phyloP scores from a whole-genome alignment of 2,797 vertebrate species.

The Lagorchestes hirsutus region DNA sequence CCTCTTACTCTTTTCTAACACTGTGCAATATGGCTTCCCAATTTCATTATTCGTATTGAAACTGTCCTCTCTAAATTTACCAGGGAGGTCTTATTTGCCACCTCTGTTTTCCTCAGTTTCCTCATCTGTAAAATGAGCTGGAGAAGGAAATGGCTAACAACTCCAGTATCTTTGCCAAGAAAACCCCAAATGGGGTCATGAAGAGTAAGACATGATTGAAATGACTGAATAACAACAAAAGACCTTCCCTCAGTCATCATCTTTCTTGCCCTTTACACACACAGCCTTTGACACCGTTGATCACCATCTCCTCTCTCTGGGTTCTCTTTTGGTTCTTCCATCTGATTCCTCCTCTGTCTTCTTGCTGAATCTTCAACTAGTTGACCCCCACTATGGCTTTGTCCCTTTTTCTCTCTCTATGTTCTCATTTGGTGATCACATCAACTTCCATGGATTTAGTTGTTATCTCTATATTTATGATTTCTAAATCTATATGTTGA shows the following conservation, averaged over 20 bases:
- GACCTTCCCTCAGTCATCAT: neutral
- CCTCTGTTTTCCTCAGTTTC: neutral
- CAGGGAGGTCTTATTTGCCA: neutral
- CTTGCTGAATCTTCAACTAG: neutral
- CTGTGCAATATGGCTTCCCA: neutral
- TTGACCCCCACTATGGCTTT: neutral
- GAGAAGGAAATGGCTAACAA: neutral
- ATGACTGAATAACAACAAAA: neutral
- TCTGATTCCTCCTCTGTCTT: neutral
- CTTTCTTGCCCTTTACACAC: neutral
- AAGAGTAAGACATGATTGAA: neutral
- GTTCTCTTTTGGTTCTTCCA: neutral
- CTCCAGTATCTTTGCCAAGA: neutral
- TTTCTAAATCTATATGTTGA: neutral
- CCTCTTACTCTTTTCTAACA: neutral
- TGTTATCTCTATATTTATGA: neutral
- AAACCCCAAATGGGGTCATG: neutral
- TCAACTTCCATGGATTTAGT: neutral
- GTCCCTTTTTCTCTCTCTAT: neutral
- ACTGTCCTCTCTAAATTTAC: neutral
- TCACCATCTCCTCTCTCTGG: neutral
- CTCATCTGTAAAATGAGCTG: neutral
- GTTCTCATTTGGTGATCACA: neutral
- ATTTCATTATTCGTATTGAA: neutral
- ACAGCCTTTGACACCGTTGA: neutral